Percentiles rank a stretch among this genome's conserved stretches.
phyloP scores from a whole-genome alignment of 2,113 vertebrate species.

The Synchiropus splendidus region DNA sequence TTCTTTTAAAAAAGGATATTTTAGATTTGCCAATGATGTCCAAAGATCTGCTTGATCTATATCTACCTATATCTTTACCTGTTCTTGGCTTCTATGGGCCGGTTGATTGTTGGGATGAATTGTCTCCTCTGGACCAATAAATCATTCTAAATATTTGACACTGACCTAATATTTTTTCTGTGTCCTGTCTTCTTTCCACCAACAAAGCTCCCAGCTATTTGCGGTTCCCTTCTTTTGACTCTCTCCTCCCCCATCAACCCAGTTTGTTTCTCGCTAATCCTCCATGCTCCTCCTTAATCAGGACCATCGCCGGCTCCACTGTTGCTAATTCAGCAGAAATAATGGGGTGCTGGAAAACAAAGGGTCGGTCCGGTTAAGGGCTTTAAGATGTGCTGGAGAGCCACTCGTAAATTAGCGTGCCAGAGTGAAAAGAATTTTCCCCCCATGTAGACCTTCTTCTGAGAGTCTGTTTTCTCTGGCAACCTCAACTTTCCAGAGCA shows the following conservation, averaged over 20 bases:
- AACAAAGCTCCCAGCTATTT: slow-evolving; percentile 1
- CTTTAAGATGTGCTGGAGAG: slow-evolving; percentile 86
- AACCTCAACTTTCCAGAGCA: slow-evolving; percentile 54
- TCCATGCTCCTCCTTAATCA: slow-evolving; percentile 78
- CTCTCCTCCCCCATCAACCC: slow-evolving; percentile 6
- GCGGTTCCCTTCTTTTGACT: slow-evolving; percentile 8
- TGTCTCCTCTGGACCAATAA: too few species aligned
- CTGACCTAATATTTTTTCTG: too few species aligned
- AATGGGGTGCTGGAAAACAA: slow-evolving; percentile 83
- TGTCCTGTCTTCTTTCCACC: too few species aligned
- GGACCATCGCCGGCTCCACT: slow-evolving; percentile 73
- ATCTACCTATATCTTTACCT: too few species aligned
- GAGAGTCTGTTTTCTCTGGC: slow-evolving; percentile 54
- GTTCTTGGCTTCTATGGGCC: too few species aligned
- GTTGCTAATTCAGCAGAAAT: slow-evolving; percentile 95
- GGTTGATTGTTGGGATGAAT: too few species aligned
- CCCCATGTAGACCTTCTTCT: slow-evolving; percentile 68
- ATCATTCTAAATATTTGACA: too few species aligned
- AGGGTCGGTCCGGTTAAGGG: slow-evolving; percentile 71
- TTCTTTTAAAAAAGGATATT: too few species aligned
- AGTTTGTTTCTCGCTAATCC: slow-evolving; percentile 72
- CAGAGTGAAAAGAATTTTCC: slow-evolving; percentile 70
- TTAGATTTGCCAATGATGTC: too few species aligned
- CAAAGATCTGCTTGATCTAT: too few species aligned
- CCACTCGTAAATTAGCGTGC: slow-evolving; percentile 87